Percentiles rank a stretch among this genome's conserved stretches.
Evolutionary conservation across 2,113 vertebrate species (phyloP).

Genomic region (Phalacrocorax brasilianus): DNA sequence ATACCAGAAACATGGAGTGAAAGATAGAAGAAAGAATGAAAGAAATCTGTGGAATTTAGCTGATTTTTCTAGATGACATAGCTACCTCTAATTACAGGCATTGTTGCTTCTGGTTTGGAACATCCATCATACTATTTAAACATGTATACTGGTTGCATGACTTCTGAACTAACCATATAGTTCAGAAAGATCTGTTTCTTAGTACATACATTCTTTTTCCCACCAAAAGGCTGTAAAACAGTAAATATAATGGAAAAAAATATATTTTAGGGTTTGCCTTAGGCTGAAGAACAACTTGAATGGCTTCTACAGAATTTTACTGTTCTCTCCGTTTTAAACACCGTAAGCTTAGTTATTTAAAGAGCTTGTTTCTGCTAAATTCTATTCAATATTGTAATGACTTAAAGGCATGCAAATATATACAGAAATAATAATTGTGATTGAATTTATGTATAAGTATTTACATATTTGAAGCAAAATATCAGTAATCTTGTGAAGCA

Average conservation of each 20-base stretch:
- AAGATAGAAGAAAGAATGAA: neutral
- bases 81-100: neutral
- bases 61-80: neutral
- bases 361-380: neutral
- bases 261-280: neutral
- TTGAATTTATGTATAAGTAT: neutral
- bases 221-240: neutral
- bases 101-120: neutral
- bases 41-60: neutral
- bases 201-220: neutral
- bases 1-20: neutral
- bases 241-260: neutral
- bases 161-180: neutral
- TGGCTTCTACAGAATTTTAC: neutral
- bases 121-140: neutral
- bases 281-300: neutral
- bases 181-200: neutral
- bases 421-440: neutral
- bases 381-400: neutral
- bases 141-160: neutral
- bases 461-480: neutral
- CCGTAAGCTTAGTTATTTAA: neutral
- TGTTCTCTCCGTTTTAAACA: neutral
- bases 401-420: neutral
- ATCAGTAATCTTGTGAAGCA: neutral